Base-by-base conservation (phyloP, 2,888 invertebrate genomes). In the Xestia sexstrigata region DNA sequence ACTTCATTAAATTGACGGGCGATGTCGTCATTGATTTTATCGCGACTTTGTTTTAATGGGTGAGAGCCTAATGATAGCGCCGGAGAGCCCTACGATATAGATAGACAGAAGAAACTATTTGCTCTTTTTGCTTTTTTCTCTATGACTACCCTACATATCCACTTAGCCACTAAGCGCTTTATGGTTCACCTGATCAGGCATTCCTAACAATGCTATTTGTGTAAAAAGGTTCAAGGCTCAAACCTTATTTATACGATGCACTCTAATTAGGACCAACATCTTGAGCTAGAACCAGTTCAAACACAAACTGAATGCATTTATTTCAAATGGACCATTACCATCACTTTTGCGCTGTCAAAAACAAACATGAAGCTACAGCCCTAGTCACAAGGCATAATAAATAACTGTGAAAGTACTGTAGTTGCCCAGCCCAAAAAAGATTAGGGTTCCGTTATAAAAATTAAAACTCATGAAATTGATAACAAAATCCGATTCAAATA, bases 11-110 rank as follows among this genome's bases (percentile, higher is more conserved):
- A 77, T 70, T 69, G 76, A 72, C 75, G 47, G 63, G 39, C 35
- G 73, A 68, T 55, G 70, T 69, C 76, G 8, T 52, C 70, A 76
- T 72, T 62, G 55, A 79, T 82, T 63, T 45, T 81, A 84, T 84
- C 76, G 35, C 26, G 35, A 74, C 62, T 60, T 69, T n/a, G 35
- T 60, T 73, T 66, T 66, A 76, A 63, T 73, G 63, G 75, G 35
- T 26, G 35, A 52, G 58, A 63, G 60, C 39, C 62, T 52, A 42
- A 62, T 45, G 68, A 62, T 52, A 35, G 26, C 58, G 23, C 49
- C 23, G 26, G 35, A 58, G 35, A 26, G 45, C 30, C 35, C 42
- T 26, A 45, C 7, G 30, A 9, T 42, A n/a, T n/a, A n/a, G n/a
- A n/a, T 35, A 15, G 20, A 47, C 13, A 58, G n/a, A 26, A 55